phyloP scores from a whole-genome alignment of 2,888 invertebrate genomes.

The Bellardia pandia region DNA sequence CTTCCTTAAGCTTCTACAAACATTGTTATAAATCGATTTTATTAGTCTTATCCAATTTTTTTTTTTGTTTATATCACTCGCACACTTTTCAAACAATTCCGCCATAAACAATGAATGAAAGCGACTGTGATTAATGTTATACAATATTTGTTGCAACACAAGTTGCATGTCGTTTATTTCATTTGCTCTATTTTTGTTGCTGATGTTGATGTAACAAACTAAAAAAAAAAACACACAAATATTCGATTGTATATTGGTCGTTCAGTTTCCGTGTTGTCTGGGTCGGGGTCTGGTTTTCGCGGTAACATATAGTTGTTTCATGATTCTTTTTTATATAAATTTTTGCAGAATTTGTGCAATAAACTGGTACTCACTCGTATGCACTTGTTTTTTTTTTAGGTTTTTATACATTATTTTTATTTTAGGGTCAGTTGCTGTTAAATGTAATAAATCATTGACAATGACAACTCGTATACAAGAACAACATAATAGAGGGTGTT shows the following conservation, averaged over 20 bases:
- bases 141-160: conserved; percentile 53
- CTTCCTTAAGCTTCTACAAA: too few relatives aligned
- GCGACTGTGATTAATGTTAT: conserved; percentile 45
- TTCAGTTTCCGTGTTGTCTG: conserved; percentile 68
- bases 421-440: conserved; percentile 69
- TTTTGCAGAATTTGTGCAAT: conserved; percentile 43
- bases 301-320: conserved; percentile 38
- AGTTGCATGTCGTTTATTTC: conserved; percentile 25
- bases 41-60: conserved; percentile 1
- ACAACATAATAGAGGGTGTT: conserved; percentile 57
- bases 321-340: neutral
- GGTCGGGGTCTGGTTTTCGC: conserved; percentile 42
- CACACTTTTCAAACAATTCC: conserved; percentile 14
- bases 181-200: conserved; percentile 22
- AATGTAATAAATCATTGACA: conserved; percentile 72
- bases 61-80: neutral
- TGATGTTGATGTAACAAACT: neutral
- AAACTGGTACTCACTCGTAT: conserved; percentile 29
- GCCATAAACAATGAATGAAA: conserved; percentile 34
- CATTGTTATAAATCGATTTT: neutral
- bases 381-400: conserved; percentile 20
- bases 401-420: conserved; percentile 18
- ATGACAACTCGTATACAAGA: conserved; percentile 61
- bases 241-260: conserved; percentile 46
- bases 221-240: conserved; percentile 1